Percentiles rank a stretch among this genome's conserved stretches.
Conservation (phyloP, 2,113 vertebrate species). For the Heteronetta atricapilla region DNA sequence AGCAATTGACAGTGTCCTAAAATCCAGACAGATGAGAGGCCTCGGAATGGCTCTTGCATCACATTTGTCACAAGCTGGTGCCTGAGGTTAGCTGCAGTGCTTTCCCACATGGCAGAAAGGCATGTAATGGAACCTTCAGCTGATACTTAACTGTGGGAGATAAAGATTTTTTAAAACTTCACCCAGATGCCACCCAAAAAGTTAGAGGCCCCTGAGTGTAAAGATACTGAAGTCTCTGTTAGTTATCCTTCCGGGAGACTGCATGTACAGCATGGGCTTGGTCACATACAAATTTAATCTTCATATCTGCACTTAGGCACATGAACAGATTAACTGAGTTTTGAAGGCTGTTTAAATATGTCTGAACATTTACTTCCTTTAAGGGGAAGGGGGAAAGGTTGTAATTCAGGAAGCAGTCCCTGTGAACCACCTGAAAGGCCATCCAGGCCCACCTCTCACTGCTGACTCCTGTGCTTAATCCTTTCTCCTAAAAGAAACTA, state of each 20-base stretch:
- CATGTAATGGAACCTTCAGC: not conserved
- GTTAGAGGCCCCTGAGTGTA: not conserved
- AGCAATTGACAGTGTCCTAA: not conserved
- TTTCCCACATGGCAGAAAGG: not conserved
- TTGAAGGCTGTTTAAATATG: not conserved
- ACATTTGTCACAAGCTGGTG: not conserved
- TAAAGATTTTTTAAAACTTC: not conserved
- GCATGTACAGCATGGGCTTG: not conserved
- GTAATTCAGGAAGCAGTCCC: not conserved
- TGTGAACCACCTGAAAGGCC: not conserved
- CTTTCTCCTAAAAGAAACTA: not conserved
- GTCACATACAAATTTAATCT: not conserved
- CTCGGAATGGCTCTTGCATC: not conserved
- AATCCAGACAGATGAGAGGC: not conserved
- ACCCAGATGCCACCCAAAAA: not conserved
- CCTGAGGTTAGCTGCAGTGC: not conserved
- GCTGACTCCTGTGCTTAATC: not conserved
- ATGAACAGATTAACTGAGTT: not conserved
- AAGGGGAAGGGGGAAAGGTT: not conserved
- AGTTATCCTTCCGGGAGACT: not conserved
- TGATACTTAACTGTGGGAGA: not conserved
- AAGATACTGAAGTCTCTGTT: not conserved
- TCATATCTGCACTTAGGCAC: not conserved
- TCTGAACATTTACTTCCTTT: not conserved
- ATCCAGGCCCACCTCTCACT: not conserved